phyloP scores from a whole-genome alignment of 2,113 vertebrate genomes.

The Melanocharis versteri region DNA sequence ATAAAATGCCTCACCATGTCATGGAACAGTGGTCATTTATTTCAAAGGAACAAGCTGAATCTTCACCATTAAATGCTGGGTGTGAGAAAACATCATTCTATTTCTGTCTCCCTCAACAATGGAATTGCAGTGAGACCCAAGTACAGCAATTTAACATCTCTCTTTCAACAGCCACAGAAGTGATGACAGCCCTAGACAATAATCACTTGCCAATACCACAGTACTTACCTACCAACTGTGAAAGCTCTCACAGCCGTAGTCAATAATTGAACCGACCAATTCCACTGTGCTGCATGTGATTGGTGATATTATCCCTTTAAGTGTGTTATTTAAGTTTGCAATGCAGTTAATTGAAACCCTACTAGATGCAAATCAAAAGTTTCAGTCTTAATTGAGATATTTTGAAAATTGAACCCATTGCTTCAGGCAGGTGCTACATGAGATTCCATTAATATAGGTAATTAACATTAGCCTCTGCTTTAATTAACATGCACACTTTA shows the following conservation, averaged over 20 bases:
- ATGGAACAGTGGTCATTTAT: conserved; percentile 43
- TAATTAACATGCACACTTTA: conserved; percentile 98
- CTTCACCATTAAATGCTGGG: conserved; percentile 23
- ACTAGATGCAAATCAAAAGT: conserved; percentile 86
- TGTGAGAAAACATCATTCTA: conserved; percentile 28
- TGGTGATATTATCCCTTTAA: conserved; percentile 79
- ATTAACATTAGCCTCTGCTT: conserved; percentile 97
- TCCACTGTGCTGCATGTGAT: conserved; percentile 70
- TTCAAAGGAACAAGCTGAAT: conserved; percentile 42
- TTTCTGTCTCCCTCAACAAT: conserved; percentile 39
- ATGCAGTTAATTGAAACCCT: conserved; percentile 83
- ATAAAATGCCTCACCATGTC: conserved; percentile 54
- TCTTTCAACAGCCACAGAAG: conserved; percentile 26
- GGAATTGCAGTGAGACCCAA: conserved; percentile 17
- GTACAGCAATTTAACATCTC: conserved; percentile 45
- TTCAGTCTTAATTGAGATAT: conserved; percentile 92
- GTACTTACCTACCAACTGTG: conserved; percentile 45
- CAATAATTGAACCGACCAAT: conserved; percentile 66
- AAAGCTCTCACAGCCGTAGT: conserved; percentile 53
- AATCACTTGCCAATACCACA: conserved; percentile 32
- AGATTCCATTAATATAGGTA: conserved; percentile 97
- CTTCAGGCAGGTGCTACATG: conserved; percentile 94
- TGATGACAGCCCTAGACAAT: conserved; percentile 45
- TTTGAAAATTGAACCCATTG: conserved; percentile 91
- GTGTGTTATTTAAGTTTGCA: conserved; percentile 83